Evolutionary conservation across 2,113 vertebrate genomes (phyloP).

Genomic region (Scopus umbretta): DNA sequence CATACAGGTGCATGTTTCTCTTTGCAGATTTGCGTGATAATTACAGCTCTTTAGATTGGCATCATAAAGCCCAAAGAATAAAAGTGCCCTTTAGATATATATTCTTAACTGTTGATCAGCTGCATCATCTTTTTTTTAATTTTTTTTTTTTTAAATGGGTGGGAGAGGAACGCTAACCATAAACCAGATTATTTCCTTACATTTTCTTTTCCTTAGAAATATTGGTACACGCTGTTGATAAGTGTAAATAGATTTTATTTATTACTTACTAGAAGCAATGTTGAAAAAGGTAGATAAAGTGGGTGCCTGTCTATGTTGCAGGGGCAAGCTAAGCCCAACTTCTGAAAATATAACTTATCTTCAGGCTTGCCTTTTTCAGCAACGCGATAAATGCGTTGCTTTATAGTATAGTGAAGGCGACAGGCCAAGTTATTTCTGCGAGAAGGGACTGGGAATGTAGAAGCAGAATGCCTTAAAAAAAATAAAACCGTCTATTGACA

Average conservation of each 20-base stretch:
- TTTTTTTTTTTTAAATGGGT: not conserved
- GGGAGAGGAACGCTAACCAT: not conserved
- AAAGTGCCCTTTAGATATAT: not conserved
- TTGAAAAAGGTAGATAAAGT: not conserved
- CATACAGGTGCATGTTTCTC: not conserved
- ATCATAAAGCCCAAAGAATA: not conserved
- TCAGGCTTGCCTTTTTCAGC: constrained; percentile 32
- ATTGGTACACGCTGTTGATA: not conserved
- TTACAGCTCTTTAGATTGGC: not conserved
- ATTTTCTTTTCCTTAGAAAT: not conserved
- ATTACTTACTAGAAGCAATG: not conserved
- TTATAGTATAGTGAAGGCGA: constrained; percentile 16
- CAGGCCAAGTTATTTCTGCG: constrained; percentile 49
- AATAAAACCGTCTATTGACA: constrained; percentile 54
- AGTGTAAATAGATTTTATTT: not conserved
- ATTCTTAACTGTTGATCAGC: not conserved
- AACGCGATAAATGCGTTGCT: constrained; percentile 59
- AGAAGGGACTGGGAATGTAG: constrained; percentile 14
- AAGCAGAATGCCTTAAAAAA: constrained; percentile 64
- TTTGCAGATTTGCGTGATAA: not conserved
- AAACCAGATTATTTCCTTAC: not conserved
- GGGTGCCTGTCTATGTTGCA: not conserved
- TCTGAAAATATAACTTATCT: constrained; percentile 36
- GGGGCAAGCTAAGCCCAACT: not conserved
- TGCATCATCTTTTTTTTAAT: fast-evolving